Evolutionary conservation across 2,797 vertebrate species (phyloP).

Genomic region (Sebastes kiyomatsui): DNA sequence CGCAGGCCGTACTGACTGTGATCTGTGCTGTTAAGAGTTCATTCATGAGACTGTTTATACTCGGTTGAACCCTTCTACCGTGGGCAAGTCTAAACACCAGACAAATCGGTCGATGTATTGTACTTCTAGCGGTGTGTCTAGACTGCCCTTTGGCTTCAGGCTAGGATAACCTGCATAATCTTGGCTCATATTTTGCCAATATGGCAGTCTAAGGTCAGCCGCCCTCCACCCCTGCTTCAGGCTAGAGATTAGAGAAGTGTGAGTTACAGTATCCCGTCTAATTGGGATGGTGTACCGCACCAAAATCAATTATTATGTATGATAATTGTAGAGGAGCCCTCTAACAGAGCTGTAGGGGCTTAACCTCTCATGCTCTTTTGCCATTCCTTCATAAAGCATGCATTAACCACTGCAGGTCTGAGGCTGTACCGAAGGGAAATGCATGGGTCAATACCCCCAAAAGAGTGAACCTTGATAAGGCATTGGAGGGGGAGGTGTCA

Average conservation of each 20-base stretch:
- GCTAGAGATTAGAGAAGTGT: constrained; percentile 12
- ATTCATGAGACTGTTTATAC: constrained; percentile 56
- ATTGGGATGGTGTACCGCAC: constrained; percentile 2
- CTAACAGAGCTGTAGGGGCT: not conserved
- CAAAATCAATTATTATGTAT: constrained; percentile 17
- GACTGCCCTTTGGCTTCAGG: constrained; percentile 60
- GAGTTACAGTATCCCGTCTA: constrained; percentile 6
- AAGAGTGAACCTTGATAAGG: not conserved
- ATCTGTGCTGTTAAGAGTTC: constrained; percentile 35
- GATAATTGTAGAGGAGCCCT: not conserved
- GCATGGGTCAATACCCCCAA: not conserved
- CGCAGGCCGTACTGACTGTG: not conserved
- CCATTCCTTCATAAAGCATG: not conserved
- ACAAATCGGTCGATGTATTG: constrained; percentile 56
- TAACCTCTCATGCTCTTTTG: not conserved
- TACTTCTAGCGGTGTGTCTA: constrained; percentile 68
- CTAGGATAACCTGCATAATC: constrained; percentile 32
- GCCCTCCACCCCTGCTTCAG: constrained; percentile 38
- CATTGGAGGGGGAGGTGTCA: not conserved
- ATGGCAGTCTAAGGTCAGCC: constrained; percentile 9
- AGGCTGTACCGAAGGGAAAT: not conserved
- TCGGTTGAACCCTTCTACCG: constrained; percentile 31
- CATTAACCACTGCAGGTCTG: not conserved
- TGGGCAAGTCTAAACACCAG: constrained; percentile 69
- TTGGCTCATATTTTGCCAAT: constrained; percentile 35